A percentile compares a stretch with the other conserved stretches of the same genome.
Evolutionary conservation across 2,888 invertebrate species (phyloP).

Genomic region (Sesamia inferens): DNA sequence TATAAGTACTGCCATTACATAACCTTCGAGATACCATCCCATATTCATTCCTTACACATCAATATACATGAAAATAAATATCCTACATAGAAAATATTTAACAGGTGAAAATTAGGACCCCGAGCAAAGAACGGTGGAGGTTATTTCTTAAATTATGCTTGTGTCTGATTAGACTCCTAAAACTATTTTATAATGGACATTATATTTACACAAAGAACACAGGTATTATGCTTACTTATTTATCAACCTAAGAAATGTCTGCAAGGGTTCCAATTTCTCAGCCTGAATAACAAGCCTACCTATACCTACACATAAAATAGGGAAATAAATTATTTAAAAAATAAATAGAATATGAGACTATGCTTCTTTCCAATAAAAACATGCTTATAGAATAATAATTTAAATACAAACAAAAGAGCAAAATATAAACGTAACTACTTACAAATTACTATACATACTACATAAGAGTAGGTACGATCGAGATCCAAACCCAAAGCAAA

Average conservation of each 20-base stretch:
- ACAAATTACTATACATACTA: slow-evolving; percentile 20
- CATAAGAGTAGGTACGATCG: slow-evolving; percentile 24
- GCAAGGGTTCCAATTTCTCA: slow-evolving; percentile 17
- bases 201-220: neutral
- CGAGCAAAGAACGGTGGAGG: neutral
- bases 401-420: slow-evolving; percentile 16
- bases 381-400: slow-evolving; percentile 36
- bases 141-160: neutral
- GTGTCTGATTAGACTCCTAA: neutral
- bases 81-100: neutral
- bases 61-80: slow-evolving; percentile 8
- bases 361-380: slow-evolving; percentile 14
- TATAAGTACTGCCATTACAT: slow-evolving; percentile 12
- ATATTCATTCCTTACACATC: slow-evolving; percentile 34
- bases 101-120: slow-evolving; percentile 18
- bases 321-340: neutral
- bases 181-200: neutral
- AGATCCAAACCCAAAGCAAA: slow-evolving; percentile 59
- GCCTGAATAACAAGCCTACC: slow-evolving; percentile 5
- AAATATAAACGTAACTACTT: slow-evolving; percentile 31
- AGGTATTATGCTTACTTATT: too few relatives aligned
- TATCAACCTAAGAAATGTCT: neutral
- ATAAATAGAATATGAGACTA: neutral
- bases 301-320: slow-evolving; percentile 4
- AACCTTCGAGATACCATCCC: slow-evolving; percentile 38